phyloP scores from a whole-genome alignment of 2,888 invertebrate species.

The Alloplasta piceator region DNA sequence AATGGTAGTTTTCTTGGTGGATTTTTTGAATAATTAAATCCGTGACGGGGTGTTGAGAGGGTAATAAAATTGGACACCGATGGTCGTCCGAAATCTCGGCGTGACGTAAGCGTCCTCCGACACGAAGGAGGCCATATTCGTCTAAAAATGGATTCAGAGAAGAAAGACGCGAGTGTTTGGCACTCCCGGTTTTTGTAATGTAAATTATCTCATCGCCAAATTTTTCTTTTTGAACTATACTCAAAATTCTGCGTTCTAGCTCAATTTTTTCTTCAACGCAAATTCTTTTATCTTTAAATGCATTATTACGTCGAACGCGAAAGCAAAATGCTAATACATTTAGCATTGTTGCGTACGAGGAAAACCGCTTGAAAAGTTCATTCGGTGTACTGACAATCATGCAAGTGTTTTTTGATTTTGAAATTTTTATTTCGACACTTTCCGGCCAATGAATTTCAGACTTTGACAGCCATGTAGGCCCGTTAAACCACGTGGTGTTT shows the following conservation, averaged over 20 bases:
- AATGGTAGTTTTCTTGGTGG: too few relatives aligned
- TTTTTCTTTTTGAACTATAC: background rate
- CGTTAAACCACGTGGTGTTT: constrained; percentile 55
- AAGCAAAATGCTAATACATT: too few relatives aligned
- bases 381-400: background rate
- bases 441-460: too few relatives aligned
- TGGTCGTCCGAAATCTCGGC: constrained; percentile 34
- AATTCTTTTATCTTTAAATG: too few relatives aligned
- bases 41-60: constrained; percentile 39
- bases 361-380: constrained; percentile 11
- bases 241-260: too few relatives aligned
- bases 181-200: background rate
- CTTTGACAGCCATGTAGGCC: constrained; percentile 57
- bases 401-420: background rate
- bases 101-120: too few relatives aligned
- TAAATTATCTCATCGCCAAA: background rate
- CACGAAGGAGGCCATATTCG: too few relatives aligned
- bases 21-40: too few relatives aligned
- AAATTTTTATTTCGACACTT: constrained; percentile 22
- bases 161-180: constrained; percentile 16
- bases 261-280: constrained; percentile 4
- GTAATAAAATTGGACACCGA: constrained; percentile 40
- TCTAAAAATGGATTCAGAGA: constrained; percentile 49
- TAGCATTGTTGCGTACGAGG: too few relatives aligned
- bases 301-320: background rate